Conservation (phyloP, 1,140 invertebrate species). For the Venustaconcha ellipsiformis region DNA sequence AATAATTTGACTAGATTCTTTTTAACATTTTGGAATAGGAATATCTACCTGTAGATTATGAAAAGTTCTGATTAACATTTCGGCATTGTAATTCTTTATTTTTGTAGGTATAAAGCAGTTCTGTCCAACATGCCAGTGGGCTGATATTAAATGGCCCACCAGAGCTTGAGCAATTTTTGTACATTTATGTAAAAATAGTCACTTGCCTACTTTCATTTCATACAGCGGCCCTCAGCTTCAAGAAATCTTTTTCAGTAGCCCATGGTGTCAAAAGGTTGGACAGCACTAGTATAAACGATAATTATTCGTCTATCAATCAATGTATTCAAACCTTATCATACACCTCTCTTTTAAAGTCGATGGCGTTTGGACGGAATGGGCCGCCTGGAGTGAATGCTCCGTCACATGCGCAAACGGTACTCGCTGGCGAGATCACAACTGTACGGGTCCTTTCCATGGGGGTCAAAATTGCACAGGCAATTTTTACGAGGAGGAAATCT, state of each 20-base stretch:
- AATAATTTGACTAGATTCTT: no score
- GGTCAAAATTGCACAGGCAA: conserved; percentile 49
- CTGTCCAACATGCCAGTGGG: no score
- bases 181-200: no score
- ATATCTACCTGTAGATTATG: conserved; percentile 5
- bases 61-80: neutral
- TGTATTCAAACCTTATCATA: no score
- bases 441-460: conserved; percentile 41
- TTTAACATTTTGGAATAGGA: neutral
- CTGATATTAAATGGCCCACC: no score
- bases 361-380: conserved; percentile 68
- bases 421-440: conserved; percentile 69
- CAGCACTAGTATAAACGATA: neutral
- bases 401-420: conserved; percentile 91
- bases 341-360: conserved; percentile 45
- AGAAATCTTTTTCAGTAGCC: no score
- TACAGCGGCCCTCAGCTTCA: no score
- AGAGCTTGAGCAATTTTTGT: no score
- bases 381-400: conserved; percentile 88
- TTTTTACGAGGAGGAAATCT: conserved; percentile 25
- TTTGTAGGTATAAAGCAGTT: neutral
- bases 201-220: no score
- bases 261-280: neutral
- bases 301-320: neutral
- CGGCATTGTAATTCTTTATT: neutral